These are phyloP conservation scores for Elysia crispata DNA, from an alignment of 2,888 invertebrate species.

Conservation along the genomic window DNA sequence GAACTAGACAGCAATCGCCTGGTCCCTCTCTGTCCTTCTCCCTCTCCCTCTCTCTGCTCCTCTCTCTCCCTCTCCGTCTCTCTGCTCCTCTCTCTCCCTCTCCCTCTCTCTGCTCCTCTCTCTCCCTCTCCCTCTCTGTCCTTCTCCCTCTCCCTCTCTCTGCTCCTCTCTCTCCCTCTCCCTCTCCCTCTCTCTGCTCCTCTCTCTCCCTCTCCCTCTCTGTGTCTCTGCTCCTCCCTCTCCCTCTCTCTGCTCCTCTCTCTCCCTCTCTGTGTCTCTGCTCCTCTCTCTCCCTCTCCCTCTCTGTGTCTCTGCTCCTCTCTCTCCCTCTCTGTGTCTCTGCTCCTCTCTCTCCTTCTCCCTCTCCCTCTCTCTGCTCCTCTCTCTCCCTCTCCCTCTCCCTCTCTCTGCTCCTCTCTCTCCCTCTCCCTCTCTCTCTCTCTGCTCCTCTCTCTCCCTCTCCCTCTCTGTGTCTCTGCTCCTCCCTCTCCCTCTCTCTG, in stretches of 20 bases:
- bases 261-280: conserved; percentile 13
- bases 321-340: too few species aligned
- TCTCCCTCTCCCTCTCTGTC: not conserved
- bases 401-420: not conserved
- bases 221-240: not conserved
- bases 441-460: not conserved
- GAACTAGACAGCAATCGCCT: too few species aligned
- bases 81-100: not conserved
- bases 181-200: not conserved
- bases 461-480: not conserved
- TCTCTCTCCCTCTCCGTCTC: too few species aligned
- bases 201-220: not conserved
- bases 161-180: not conserved
- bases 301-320: too few species aligned
- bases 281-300: not conserved
- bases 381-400: not conserved
- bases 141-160: conserved; percentile 2
- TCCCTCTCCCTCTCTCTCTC: not conserved
- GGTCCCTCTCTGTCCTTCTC: too few species aligned
- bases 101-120: conserved; percentile 5
- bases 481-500: not conserved
- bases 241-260: conserved; percentile 4
- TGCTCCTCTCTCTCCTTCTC: too few species aligned
- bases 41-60: too few species aligned
- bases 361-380: too few species aligned